Percentiles rank a stretch among this genome's conserved stretches.
These are phyloP conservation scores for Anguilla rostrata DNA, from an alignment of 2,113 vertebrate genomes.

Conservation along the genomic window DNA sequence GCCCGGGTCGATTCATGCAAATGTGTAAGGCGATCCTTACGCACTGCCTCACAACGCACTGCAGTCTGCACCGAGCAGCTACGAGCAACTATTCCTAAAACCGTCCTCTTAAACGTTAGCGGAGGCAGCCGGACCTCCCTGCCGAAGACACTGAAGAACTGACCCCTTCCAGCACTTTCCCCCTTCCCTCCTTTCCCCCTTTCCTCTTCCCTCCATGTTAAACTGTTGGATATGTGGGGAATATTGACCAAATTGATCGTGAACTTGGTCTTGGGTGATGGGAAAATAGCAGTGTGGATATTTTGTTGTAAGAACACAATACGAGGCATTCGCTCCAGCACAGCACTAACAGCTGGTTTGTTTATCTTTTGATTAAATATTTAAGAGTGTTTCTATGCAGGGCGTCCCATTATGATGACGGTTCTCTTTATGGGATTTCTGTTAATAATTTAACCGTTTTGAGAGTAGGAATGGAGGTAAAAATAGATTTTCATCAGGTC, in stretches of 20 bases:
- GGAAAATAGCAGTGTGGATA: background rate
- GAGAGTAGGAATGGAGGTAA: slow-evolving; percentile 26
- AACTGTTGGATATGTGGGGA: background rate
- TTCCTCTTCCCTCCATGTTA: too few species aligned
- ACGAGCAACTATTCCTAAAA: background rate
- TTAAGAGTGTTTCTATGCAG: slow-evolving; percentile 45
- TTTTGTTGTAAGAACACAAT: background rate
- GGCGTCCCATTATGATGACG: slow-evolving; percentile 38
- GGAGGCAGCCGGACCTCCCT: background rate
- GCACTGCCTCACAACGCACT: background rate
- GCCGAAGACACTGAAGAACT: background rate
- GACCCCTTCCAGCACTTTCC: background rate
- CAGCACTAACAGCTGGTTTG: slow-evolving; percentile 32
- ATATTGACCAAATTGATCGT: background rate
- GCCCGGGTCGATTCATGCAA: background rate
- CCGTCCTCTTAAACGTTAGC: background rate
- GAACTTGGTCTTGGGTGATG: background rate
- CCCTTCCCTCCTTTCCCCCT: background rate
- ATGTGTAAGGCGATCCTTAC: background rate
- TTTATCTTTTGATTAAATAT: slow-evolving; percentile 54
- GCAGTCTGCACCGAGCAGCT: background rate
- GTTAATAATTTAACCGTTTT: slow-evolving; percentile 54
- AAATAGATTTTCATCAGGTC: slow-evolving; percentile 38
- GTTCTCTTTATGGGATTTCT: slow-evolving; percentile 35
- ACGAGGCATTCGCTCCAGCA: background rate